Evolutionary conservation across 2,888 invertebrate genomes (phyloP), one percentile per base, ranked within the genome.

Genomic region (Phortica okadai): DNA sequence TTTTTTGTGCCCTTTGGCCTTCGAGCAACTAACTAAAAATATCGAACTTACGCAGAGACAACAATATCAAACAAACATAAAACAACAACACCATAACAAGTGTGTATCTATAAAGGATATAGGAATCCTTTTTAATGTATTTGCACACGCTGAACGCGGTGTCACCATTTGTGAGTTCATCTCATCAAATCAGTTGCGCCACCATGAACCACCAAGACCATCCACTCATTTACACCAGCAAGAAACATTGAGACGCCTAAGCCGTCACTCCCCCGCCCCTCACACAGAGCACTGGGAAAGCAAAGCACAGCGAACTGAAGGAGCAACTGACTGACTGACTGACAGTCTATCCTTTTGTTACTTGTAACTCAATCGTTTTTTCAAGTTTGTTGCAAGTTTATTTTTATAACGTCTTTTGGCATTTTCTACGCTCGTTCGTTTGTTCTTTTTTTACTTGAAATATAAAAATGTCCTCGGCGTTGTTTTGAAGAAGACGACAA

Each of bases 301-400:
- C 33, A 33, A 33, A 33, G 33, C 33, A 33, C 4, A 33, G 33
- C 33, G 33, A 33, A 33, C 33, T 56, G 56, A 56, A 56, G 8
- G 11, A 56, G 4, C n/a, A 6, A 56, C 2, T 56, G 56, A 11
- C 8, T 56, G 56, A 56, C 4, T 56, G 56, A 56, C n/a, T 56
- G n/a, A 56, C 1, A 50, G 50, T 50, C 50, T 50, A 50, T 50
- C 8, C 10, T 11, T 50, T 50, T 50, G 50, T 50, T 14, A 50
- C 50, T 11, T 14, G 14, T 14, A 50, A 50, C 50, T 50, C 50
- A 50, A 50, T 14, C 50, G 50, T 50, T 50, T 50, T 50, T 50
- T 14, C 8, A 50, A 50, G 50, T 50, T 59, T 59, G 16, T 21
- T 59, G 59, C 59, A 59, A 59, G 59, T 16, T 59, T 59, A 59